Base-by-base conservation (phyloP, 2,797 vertebrate species). In the Spizella passerina region DNA sequence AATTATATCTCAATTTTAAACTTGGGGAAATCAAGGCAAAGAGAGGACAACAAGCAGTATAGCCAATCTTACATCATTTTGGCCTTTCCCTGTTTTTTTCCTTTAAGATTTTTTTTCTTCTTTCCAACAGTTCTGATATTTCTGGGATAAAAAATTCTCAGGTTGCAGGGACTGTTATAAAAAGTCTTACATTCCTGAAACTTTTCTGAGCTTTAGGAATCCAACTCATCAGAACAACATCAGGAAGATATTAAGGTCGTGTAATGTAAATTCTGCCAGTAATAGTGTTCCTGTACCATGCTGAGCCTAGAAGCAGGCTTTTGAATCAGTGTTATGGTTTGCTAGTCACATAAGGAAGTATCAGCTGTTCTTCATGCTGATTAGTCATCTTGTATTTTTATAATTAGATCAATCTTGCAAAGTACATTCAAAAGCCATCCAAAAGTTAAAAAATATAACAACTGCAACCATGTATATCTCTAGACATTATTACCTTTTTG, bases 401-500 rank as follows among this genome's bases (percentile, higher is more conserved):
- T 75, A 3, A 2, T 84, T 65, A 78, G 56, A 68, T 75, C 38
- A 60, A 1, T 63, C 21, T 82, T 81, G 29, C 26, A 73, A 82
- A 70, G 21, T 41, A 52, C 38, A 26, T 70, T 78, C 26, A 64
- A 81, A 94, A 75, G 65, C 55, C 29, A 77, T 70, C 30, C 17
- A 81, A 92, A 81, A 87, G 22, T 36, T 69, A 29, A 65, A 88
- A 79, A 82, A 3, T 29, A 1, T 26, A 56, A 41, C 3, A 14
- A 47, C 11, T 2, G 2, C 44, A 78, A 23, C 10, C 26, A 7
- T 13, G 6, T 46, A 9, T 52, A 34, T 69, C 34, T 80, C 23
- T 55, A 26, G 18, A 43, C 4, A 18, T 87, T 63, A 76, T 98
- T 98, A 99, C 99, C 98, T 99, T 99, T 98, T 99, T 99, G 97